Evolutionary conservation across 2,888 invertebrate genomes (phyloP).

Genomic region (Thecocarcelia acutangulata): DNA sequence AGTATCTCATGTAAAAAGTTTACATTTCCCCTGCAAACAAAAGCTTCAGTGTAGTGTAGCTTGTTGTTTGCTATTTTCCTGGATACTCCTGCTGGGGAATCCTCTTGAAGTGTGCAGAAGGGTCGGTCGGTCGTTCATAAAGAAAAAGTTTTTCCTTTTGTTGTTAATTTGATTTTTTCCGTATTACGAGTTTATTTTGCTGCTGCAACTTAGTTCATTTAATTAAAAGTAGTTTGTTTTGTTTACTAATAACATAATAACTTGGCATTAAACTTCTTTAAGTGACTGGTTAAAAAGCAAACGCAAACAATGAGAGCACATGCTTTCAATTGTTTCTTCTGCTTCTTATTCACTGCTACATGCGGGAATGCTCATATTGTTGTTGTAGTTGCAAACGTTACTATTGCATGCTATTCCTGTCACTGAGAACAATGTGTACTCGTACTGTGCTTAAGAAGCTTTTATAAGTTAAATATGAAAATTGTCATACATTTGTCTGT

Average conservation of each 20-base stretch:
- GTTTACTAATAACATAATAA: conserved; percentile 70
- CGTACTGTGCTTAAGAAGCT: conserved; percentile 31
- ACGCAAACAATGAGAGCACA: conserved; percentile 68
- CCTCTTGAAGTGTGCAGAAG: conserved; percentile 11
- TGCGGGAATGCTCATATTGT: conserved; percentile 8
- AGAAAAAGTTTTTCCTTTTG: conserved; percentile 53
- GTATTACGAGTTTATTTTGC: conserved; percentile 37
- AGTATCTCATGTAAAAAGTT: conserved; percentile 26
- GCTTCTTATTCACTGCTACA: conserved; percentile 15
- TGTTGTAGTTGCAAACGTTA: conserved; percentile 6
- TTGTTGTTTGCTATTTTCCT: conserved; percentile 44
- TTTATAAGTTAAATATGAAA: conserved; percentile 43
- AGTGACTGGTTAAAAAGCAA: conserved; percentile 70
- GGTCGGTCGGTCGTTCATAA: background rate
- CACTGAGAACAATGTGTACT: conserved; percentile 41
- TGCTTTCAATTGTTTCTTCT: conserved; percentile 56
- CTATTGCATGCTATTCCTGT: conserved; percentile 46
- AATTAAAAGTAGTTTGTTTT: conserved; percentile 70
- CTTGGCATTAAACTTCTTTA: conserved; percentile 70
- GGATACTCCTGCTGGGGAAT: conserved; percentile 19
- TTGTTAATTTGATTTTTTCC: conserved; percentile 35
- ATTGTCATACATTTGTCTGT: conserved; percentile 47
- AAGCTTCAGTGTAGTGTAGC: conserved; percentile 8
- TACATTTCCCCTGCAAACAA: conserved; percentile 46
- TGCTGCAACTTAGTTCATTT: conserved; percentile 69